A percentile compares a stretch with the other conserved stretches of the same genome.
phyloP scores from a whole-genome alignment of 2,113 vertebrate species.

The Machaerirhynchus nigripectus region DNA sequence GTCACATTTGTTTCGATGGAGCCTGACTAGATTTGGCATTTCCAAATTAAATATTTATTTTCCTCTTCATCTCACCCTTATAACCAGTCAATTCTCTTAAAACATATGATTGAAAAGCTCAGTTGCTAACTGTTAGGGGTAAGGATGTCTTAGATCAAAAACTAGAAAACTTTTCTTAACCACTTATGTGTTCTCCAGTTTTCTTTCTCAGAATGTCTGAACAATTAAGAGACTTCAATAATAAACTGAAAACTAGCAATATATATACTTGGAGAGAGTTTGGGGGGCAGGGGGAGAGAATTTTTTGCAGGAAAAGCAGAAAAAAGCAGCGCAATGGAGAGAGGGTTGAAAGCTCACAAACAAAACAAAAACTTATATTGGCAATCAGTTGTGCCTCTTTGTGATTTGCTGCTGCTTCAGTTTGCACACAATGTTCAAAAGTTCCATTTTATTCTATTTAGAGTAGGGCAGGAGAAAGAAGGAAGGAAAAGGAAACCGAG shows the following conservation, averaged over 20 bases:
- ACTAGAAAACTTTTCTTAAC: neutral
- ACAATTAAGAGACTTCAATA: neutral
- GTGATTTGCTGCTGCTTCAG: neutral
- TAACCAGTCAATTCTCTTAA: neutral
- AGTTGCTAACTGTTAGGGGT: neutral
- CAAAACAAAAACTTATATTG: neutral
- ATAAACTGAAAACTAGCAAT: neutral
- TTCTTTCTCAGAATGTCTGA: neutral
- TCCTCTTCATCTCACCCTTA: neutral
- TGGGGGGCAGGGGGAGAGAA: rapidly evolving
- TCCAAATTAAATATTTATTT: neutral
- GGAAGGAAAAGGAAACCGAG: neutral
- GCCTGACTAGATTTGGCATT: neutral
- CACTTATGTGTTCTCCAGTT: neutral
- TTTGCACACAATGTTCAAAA: neutral
- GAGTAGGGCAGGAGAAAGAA: neutral
- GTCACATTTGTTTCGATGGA: neutral
- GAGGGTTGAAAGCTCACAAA: neutral
- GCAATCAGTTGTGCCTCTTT: neutral
- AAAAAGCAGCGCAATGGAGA: neutral
- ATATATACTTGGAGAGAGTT: neutral
- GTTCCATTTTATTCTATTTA: neutral
- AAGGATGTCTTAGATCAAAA: neutral
- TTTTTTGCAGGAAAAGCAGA: neutral
- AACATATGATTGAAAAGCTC: neutral